Evolutionary conservation across 2,888 invertebrate species (phyloP), one percentile per base, ranked within the genome.

Genomic region (Uropetala carovei): DNA sequence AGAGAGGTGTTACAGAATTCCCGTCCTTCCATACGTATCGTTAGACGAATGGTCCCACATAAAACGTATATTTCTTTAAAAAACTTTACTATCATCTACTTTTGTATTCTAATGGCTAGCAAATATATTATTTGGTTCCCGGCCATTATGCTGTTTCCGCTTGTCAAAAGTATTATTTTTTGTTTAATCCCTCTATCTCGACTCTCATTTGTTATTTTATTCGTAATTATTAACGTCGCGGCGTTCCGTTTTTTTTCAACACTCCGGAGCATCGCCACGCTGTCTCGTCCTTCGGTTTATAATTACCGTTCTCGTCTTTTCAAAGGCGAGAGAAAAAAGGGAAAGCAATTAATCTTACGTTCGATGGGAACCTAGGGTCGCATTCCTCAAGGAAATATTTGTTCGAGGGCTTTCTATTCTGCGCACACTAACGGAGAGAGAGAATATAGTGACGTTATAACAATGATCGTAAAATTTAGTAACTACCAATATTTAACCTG

Each of bases 131-230:
- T 64, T 89, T 89, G 89, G 64, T 89, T 64, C 30, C 43, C 43
- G 43, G 11, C 89, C 89, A 89, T 89, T 64, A 86, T 86, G 43
- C 86, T 86, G 60, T 68, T 89, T 64, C 89, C 89, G 89, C 64
- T 89, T n/a, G 64, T 89, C 89, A 43, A 43, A 89, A 18, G 27
- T 18, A 18, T 89, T 89, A 30, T 30, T 89, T 64, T 56, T 43
- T 30, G 5, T 30, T 22, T 75, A 27, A 75, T n/a, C 43, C 64
- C n/a, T 89, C n/a, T 30, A 89, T 89, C 89, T 89, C 18, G 64
- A 64, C 64, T 58, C 89, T 64, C 89, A 60, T 89, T 89, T 89
- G 64, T 89, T 89, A 89, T 89, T 89, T 89, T 89, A 43, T 89
- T 64, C 89, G 22, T 89, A 64, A 89, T 60, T 89, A 89, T 64